Evolutionary conservation across 2,797 vertebrate species (phyloP), one percentile per base, ranked within the genome.

Genomic region (Hipposideros larvatus): DNA sequence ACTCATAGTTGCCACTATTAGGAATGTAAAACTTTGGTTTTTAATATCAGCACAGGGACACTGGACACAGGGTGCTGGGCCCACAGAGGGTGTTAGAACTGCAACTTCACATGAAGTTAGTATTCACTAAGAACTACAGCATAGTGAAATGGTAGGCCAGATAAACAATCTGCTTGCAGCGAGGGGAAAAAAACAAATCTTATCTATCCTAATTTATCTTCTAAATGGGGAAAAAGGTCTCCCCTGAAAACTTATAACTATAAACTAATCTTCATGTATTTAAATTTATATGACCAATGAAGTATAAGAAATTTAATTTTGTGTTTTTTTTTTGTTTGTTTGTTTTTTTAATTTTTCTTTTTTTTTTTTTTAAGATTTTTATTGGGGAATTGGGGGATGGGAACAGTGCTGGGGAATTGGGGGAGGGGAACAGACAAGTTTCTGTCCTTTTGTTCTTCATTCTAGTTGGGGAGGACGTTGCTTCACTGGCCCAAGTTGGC

Each of bases 241-340:
- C 24, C 53, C 15, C 11, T 68, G 70, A 89, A 89, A 91, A 79
- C 92, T 75, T 53, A 8, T 73, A 89, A 77, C 22, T 71, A 51
- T 61, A 78, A 89, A 34, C 41, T 31, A 86, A 15, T 16, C 28
- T 71, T 86, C 26, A 19, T 28, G 43, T 68, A 28, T 91, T 87
- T 43, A 73, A 90, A 51, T 68, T 83, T 88, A n/a, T 87, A 68
- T 92, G 15, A 79, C 59, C 59, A 71, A 71, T 59, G 26, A 85
- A 91, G 34, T 70, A 55, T 28, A 80, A 91, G 53, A 65, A 13
- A 63, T 51, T 86, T 90, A 77, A 94, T 92, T 94, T 82, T 71
- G 87, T n/a, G n/a, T n/a, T n/a, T n/a, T n/a, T n/a, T n/a, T n/a
- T n/a, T n/a, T n/a, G n/a, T n/a, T n/a, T n/a, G n/a, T n/a, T n/a